Conservation (phyloP, 2,797 vertebrate genomes). For the Tragopan temminckii region DNA sequence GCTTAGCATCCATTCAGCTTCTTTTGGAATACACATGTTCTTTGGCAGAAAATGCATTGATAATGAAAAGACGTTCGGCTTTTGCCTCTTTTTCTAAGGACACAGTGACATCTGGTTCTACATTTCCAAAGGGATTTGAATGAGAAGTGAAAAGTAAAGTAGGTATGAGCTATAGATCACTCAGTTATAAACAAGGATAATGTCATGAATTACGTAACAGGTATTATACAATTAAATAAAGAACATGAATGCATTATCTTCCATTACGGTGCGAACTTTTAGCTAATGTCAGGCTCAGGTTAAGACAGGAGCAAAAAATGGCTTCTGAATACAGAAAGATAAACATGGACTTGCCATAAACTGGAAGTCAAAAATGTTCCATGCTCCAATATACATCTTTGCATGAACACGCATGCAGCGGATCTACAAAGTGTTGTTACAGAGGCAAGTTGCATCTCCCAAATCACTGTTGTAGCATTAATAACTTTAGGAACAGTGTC, state of each 20-base stretch:
- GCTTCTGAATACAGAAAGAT: neutral
- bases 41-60: neutral
- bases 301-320: neutral
- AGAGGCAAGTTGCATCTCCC: conserved; percentile 94
- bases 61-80: neutral
- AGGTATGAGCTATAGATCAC: neutral
- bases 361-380: rapidly evolving
- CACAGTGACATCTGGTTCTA: neutral
- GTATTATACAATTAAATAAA: neutral
- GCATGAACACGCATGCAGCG: conserved; percentile 94
- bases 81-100: neutral
- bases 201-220: neutral
- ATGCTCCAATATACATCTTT: conserved; percentile 84
- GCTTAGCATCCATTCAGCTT: neutral
- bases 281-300: neutral
- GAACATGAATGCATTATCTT: neutral
- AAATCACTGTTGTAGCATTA: conserved; percentile 95
- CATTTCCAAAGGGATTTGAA: neutral
- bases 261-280: neutral
- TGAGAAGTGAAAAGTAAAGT: neutral
- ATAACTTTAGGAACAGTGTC: conserved; percentile 92
- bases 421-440: conserved; percentile 94
- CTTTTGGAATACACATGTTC: neutral
- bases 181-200: neutral
- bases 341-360: rapidly evolving